Base-by-base conservation (phyloP, 2,797 vertebrate genomes). In the Catamblyrhynchus diadema region DNA sequence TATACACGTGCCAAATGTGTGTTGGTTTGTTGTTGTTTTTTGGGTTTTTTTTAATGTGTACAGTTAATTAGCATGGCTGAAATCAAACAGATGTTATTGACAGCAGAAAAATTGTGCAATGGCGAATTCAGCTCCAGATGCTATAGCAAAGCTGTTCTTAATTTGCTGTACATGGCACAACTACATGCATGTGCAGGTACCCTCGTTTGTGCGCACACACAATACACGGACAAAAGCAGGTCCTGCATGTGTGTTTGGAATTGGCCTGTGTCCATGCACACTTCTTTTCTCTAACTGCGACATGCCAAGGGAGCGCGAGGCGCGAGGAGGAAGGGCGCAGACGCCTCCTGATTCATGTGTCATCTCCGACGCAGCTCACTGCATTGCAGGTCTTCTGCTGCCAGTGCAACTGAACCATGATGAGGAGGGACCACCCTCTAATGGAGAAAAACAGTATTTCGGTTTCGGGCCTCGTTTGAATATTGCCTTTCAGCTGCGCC, bases 351-450 rank as follows among this genome's bases (percentile, higher is more conserved):
- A 79, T 91, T 84, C 80, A 18, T 61, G 81, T 51, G 25, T 56
- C 94, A 86, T 94, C 90, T 45, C 66, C 45, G 14, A 53, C 6
- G 30, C 87, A 84, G 78, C 72, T 90, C 74, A 80, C 87, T 83
- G 86, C 62, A 89, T 90, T 67, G 72, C 85, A 95, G 83, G 82
- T 82, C 89, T 79, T 87, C 94, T 93, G 66, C 93, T 95, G 92
- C 85, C 94, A 85, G 86, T 92, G 90, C 72, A 93, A 89, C 72
- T 82, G 96, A 95, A 85, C 81, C 85, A 23, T 35, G 81, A 84
- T 73, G 89, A 95, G 90, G 32, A 91, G 73, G 95, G 86, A 95
- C 89, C 95, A 94, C 95, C 94, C 97, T 96, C 95, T 95, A 85
- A 81, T 78, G 81, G 90, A 89, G 92, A 83, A 83, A 95, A 64